These are phyloP conservation scores for Cyanocitta stelleri DNA, from an alignment of 2,113 vertebrate genomes.

Conservation along the genomic window DNA sequence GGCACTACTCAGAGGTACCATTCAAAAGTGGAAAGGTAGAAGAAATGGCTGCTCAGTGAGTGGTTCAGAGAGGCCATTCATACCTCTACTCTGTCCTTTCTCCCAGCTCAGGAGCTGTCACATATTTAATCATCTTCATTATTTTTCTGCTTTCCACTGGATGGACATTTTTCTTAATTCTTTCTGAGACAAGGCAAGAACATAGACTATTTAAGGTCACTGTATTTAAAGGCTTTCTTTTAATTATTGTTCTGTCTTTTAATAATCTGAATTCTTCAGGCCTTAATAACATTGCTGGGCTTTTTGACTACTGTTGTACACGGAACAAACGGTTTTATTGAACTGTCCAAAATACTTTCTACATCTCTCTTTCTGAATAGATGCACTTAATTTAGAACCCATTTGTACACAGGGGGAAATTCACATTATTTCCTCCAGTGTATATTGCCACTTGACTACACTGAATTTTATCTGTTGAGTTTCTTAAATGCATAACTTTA, in stretches of 20 bases:
- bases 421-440: constrained; percentile 12
- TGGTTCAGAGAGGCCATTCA: background rate
- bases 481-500: constrained; percentile 23
- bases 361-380: constrained; percentile 38
- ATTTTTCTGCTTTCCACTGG: background rate
- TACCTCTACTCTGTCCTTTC: background rate
- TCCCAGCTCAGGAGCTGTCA: background rate
- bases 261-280: background rate
- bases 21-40: background rate
- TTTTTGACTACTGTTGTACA: background rate
- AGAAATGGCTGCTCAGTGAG: background rate
- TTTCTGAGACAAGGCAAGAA: background rate
- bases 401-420: constrained; percentile 14
- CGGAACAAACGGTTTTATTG: constrained; percentile 35
- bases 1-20: background rate
- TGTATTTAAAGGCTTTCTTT: constrained; percentile 24
- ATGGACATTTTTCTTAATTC: background rate
- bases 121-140: constrained; percentile 4
- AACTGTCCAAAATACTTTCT: constrained; percentile 46
- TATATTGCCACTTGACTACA: constrained; percentile 10
- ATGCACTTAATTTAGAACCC: constrained; percentile 49
- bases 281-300: constrained; percentile 19
- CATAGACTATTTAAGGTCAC: background rate
- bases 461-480: constrained; percentile 42
- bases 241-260: constrained; percentile 4